Base-by-base conservation (phyloP, 2,113 vertebrate species). In the Calypte anna region DNA sequence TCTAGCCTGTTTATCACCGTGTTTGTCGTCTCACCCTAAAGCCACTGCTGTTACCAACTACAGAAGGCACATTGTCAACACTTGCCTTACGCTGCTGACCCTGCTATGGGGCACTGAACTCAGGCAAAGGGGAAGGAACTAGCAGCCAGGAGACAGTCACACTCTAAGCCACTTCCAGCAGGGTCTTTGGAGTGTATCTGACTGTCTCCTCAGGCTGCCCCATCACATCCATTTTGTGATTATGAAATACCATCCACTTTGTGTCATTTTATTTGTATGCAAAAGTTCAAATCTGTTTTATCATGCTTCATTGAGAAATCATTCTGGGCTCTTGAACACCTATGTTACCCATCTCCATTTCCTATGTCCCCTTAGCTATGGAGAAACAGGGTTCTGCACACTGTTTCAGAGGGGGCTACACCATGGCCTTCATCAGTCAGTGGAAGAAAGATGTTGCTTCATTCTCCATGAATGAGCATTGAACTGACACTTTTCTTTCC, bases 11-110 rank as follows among this genome's bases (percentile, higher is more conserved):
- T 36, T 59, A 36, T 54, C 40, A 22, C 13, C 14, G 19, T 13
- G 9, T 66, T 73, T 2, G 0, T 25, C 33, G 0, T 33, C 20
- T 51, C 59, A 82, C 31, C 61, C 67, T 36, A 57, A 57, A 61
- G 16, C 25, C 25, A 38, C 31, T 15, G 40, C 46, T 15, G 3
- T 14, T 20, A 14, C 13, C 8, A 46, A 14, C 8, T 13, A 17
- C 2, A 0, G 5, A 19, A 27, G 81, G 28, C 17, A 38, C 31
- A 10, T 20, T 5, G 0, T 24, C 18, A 28, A 27, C 1, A 0
- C 48, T 46, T 46, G 31, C 25, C 36, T 75, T 53, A 19, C 2
- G 18, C n/a, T 61, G 44, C 81, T 50, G 69, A 27, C 28, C 46
- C 31, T 23, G n/a, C 58, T 48, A 17, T 0, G 3, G 10, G 20